Conservation (phyloP, 30 jellyfish, hydroid and myxozoan genomes). For the Hydractinia echinata region DNA sequence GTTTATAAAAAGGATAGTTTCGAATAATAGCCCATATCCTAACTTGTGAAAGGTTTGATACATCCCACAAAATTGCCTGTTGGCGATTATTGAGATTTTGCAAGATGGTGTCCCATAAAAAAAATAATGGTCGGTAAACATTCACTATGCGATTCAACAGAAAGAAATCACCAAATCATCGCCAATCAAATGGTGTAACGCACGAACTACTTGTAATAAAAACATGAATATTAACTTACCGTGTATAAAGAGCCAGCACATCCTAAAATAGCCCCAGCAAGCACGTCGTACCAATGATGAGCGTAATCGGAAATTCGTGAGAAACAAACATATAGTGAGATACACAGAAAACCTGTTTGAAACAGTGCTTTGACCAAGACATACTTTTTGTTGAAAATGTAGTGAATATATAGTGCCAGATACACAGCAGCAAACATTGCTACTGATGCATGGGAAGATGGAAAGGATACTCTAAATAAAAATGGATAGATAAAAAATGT, state of each 20-base stretch:
- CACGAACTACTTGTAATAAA: too few species aligned
- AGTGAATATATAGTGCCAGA: constrained; percentile 42
- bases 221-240: constrained; percentile 37
- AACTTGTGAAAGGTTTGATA: too few species aligned
- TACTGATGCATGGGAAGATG: constrained; percentile 59
- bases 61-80: too few species aligned
- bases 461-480: constrained; percentile 48
- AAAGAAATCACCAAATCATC: too few species aligned
- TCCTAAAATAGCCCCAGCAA: constrained; percentile 56
- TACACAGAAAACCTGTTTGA: constrained; percentile 22
- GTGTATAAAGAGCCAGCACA: constrained; percentile 36
- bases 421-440: constrained; percentile 42
- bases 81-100: too few species aligned
- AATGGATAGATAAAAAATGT: not conserved
- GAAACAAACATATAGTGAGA: constrained; percentile 19
- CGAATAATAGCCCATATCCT: too few species aligned
- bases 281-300: constrained; percentile 75
- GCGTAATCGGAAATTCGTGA: constrained; percentile 61
- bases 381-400: constrained; percentile 16
- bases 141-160: too few species aligned
- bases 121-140: too few species aligned
- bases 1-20: too few species aligned
- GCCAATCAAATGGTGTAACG: too few species aligned
- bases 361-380: constrained; percentile 18
- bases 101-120: too few species aligned